phyloP scores from a whole-genome alignment of 2,113 vertebrate genomes.

The Herpetotheres cachinnans region DNA sequence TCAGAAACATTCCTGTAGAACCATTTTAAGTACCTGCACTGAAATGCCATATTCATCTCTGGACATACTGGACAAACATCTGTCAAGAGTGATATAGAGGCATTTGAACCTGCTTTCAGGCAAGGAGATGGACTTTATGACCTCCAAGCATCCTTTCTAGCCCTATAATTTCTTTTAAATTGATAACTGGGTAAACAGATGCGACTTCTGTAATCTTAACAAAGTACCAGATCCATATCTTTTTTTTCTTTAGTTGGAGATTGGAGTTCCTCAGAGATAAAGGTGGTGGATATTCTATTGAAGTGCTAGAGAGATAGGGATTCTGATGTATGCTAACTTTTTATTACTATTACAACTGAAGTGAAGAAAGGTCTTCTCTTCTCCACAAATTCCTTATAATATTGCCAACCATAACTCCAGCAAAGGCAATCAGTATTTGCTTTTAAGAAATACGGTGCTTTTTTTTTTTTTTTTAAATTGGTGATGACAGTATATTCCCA shows the following conservation, averaged over 20 bases:
- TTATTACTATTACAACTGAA: background rate
- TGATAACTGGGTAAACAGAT: background rate
- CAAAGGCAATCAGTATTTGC: background rate
- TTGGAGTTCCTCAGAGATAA: background rate
- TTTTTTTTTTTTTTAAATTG: background rate
- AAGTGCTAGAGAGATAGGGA: background rate
- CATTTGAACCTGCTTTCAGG: background rate
- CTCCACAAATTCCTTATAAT: background rate
- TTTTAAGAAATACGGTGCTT: background rate
- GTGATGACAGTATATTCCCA: background rate
- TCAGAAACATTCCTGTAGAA: background rate
- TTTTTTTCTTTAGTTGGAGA: background rate
- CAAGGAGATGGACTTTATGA: background rate
- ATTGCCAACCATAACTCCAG: background rate
- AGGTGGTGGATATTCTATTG: background rate
- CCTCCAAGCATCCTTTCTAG: background rate
- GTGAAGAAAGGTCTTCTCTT: background rate
- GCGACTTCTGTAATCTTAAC: background rate
- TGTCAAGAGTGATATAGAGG: background rate
- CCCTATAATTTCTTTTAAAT: background rate
- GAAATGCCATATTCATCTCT: background rate
- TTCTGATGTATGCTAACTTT: background rate
- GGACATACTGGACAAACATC: background rate
- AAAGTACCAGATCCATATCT: background rate
- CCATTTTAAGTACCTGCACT: background rate